Conservation (phyloP, 2,113 vertebrate genomes). For the Tachycineta bicolor region DNA sequence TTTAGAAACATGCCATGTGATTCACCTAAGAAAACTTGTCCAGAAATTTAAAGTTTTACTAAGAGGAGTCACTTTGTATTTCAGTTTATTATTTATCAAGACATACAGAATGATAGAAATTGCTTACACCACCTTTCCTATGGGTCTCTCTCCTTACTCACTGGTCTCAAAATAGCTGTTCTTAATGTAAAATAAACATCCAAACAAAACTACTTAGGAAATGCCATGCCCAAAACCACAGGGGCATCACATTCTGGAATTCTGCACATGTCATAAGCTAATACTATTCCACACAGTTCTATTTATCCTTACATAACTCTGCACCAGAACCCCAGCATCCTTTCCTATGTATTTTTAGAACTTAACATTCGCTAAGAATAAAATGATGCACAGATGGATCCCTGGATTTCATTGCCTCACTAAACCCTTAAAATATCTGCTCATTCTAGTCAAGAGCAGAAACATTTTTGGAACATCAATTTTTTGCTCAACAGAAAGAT, state of each 20-base stretch:
- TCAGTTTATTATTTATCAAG: background rate
- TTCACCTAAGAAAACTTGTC: rapidly evolving
- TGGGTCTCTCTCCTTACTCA: background rate
- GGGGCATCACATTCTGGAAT: background rate
- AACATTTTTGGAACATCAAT: background rate
- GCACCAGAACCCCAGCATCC: background rate
- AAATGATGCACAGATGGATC: slow-evolving; percentile 40
- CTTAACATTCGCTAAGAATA: background rate
- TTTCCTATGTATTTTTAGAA: slow-evolving; percentile 21
- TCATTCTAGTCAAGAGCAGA: background rate
- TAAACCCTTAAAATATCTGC: slow-evolving; percentile 10
- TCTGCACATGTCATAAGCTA: background rate
- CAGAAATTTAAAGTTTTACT: background rate
- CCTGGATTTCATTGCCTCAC: background rate
- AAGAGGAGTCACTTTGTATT: background rate
- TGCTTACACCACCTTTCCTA: background rate
- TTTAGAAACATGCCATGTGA: background rate
- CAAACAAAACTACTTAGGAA: background rate
- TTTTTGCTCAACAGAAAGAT: background rate
- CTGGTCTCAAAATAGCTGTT: background rate
- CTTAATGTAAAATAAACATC: background rate
- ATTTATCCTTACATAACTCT: slow-evolving; percentile 35
- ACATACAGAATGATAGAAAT: background rate
- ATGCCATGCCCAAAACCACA: background rate
- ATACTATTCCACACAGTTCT: background rate